phyloP scores from a whole-genome alignment of 2,113 vertebrate genomes.

The Ceratotherium simum region DNA sequence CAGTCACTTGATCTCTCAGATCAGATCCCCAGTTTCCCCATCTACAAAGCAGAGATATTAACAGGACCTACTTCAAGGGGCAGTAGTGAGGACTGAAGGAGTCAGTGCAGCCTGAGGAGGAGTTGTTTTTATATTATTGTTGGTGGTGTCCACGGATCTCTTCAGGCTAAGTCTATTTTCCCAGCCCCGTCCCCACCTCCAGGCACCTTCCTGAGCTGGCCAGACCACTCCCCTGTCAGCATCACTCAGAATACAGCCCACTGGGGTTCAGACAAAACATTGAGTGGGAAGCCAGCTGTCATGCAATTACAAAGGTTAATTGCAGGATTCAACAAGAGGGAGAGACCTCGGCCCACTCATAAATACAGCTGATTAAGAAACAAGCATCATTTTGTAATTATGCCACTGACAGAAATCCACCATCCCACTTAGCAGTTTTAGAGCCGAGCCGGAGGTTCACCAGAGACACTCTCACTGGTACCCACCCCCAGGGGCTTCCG shows the following conservation, averaged over 20 bases:
- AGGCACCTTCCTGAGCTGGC: neutral
- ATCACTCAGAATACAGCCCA: neutral
- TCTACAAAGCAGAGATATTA: neutral
- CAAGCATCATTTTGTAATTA: slow-evolving; percentile 73
- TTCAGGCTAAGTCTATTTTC: neutral
- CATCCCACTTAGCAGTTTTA: slow-evolving; percentile 29
- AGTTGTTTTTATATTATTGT: neutral
- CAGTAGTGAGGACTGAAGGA: neutral
- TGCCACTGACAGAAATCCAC: slow-evolving; percentile 67
- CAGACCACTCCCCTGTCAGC: neutral
- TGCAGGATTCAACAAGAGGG: slow-evolving; percentile 67
- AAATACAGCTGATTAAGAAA: slow-evolving; percentile 78
- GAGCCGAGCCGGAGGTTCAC: neutral
- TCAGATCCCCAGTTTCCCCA: neutral
- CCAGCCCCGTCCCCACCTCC: too few relatives aligned
- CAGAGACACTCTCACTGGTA: neutral
- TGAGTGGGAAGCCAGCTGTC: slow-evolving; percentile 67
- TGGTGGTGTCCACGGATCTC: neutral
- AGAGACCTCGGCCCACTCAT: slow-evolving; percentile 59
- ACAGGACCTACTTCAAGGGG: neutral
- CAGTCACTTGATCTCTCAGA: neutral
- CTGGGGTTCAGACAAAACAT: neutral
- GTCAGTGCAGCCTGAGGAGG: neutral
- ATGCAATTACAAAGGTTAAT: slow-evolving; percentile 73
- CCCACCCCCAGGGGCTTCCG: neutral